Evolutionary conservation across 2,888 invertebrate genomes (phyloP).

Genomic region (Ectemnius cavifrons): DNA sequence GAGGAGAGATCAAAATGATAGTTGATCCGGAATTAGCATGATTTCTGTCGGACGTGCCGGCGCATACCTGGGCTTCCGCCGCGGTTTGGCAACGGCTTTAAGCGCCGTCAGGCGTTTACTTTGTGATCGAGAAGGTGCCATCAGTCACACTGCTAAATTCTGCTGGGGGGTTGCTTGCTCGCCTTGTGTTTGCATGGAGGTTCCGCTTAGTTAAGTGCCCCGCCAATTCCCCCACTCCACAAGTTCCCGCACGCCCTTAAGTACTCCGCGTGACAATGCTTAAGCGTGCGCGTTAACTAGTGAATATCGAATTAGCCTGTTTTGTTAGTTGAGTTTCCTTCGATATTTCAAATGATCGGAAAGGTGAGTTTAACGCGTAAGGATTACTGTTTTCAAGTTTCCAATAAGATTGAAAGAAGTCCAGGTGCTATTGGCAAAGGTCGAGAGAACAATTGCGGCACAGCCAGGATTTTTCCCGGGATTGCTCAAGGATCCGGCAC

Average conservation of each 20-base stretch:
- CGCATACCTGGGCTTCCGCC: constrained; percentile 65
- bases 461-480: constrained; percentile 4
- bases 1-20: constrained; percentile 36
- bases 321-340: too few species aligned
- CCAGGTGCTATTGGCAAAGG: too few species aligned
- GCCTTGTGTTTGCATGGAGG: constrained; percentile 58
- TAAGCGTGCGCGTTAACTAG: constrained; percentile 37
- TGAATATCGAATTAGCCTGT: constrained; percentile 1
- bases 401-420: too few species aligned
- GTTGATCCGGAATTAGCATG: constrained; percentile 63
- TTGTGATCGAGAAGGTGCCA: constrained; percentile 74
- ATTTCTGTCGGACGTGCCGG: constrained; percentile 66
- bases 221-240: constrained; percentile 30
- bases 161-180: constrained; percentile 55
- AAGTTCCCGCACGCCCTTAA: constrained; percentile 13
- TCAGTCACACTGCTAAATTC: constrained; percentile 72
- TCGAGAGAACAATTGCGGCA: too few species aligned
- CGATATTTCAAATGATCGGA: too few species aligned
- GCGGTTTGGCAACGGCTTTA: constrained; percentile 56
- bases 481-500: too few species aligned
- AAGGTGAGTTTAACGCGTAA: too few species aligned
- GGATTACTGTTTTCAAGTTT: too few species aligned
- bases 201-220: constrained; percentile 62
- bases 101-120: constrained; percentile 57
- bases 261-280: constrained; percentile 61